Percentiles rank a stretch among this genome's conserved stretches.
phyloP scores from a whole-genome alignment of 2,888 invertebrate species.

The Loripinus fragilis region DNA sequence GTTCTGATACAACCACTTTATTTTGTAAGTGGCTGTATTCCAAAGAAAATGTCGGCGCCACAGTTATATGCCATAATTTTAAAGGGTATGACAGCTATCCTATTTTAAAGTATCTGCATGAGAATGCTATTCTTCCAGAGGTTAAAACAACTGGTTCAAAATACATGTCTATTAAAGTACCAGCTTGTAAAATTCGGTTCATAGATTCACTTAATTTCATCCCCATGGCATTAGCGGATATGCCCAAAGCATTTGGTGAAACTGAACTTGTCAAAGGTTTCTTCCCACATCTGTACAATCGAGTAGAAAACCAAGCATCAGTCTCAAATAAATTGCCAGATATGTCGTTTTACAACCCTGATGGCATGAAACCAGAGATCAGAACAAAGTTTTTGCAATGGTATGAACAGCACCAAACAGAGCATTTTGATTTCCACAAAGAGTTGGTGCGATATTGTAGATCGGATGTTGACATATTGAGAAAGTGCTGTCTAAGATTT shows the following conservation, averaged over 20 bases:
- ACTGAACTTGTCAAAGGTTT: constrained; percentile 32
- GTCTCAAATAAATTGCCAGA: constrained; percentile 21
- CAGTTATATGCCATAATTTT: constrained; percentile 42
- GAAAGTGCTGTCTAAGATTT: constrained; percentile 30
- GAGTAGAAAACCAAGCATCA: constrained; percentile 19
- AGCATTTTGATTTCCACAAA: constrained; percentile 32
- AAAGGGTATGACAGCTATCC: constrained; percentile 43
- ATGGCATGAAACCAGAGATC: constrained; percentile 32
- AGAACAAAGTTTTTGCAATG: constrained; percentile 25
- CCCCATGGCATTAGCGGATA: constrained; percentile 27
- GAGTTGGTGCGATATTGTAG: constrained; percentile 39
- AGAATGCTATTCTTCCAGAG: constrained; percentile 31
- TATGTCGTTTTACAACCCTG: constrained; percentile 33
- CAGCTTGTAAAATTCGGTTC: neutral
- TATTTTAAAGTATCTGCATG: constrained; percentile 29
- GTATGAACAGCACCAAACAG: constrained; percentile 25
- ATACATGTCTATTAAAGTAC: neutral
- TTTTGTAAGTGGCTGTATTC: constrained; percentile 47
- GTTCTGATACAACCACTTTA: constrained; percentile 13
- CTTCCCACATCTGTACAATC: constrained; percentile 40
- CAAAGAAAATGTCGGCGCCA: constrained; percentile 26
- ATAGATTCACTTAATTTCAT: constrained; percentile 36
- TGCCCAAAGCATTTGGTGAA: constrained; percentile 31
- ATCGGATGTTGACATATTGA: constrained; percentile 42
- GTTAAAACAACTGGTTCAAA: constrained; percentile 34